A percentile compares a stretch with the other conserved stretches of the same genome.
Conservation (phyloP, 1,140 invertebrate genomes). For the Trichonephila inaurata region DNA sequence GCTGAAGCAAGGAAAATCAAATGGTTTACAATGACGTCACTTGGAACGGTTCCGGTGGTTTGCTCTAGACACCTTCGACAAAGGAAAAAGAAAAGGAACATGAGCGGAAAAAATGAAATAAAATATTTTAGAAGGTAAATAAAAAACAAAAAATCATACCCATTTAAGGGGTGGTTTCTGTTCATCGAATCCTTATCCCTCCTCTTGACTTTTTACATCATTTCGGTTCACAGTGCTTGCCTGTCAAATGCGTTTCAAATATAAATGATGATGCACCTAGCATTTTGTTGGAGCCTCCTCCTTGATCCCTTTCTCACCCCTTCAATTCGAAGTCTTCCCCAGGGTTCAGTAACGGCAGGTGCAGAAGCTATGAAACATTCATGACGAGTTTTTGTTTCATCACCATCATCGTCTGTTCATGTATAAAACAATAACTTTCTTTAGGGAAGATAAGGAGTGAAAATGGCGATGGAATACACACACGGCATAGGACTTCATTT, state of each 20-base stretch:
- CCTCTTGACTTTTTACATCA: conserved; percentile 40
- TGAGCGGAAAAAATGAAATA: conserved; percentile 2
- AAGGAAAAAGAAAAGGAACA: neutral
- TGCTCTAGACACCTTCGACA: neutral
- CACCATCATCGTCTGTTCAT: conserved; percentile 15
- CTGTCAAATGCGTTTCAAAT: conserved; percentile 46
- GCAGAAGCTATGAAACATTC: conserved; percentile 52
- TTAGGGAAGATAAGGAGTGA: neutral
- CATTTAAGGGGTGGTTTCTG: conserved; percentile 13
- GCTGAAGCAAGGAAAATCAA: neutral
- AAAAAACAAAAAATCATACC: neutral
- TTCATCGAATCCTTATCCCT: conserved; percentile 9
- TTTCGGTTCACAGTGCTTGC: conserved; percentile 3
- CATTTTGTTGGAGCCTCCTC: neutral
- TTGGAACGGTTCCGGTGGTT: conserved; percentile 16
- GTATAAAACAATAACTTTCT: conserved; percentile 59
- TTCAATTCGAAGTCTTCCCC: conserved; percentile 28
- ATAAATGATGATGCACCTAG: neutral
- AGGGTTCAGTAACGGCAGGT: conserved; percentile 22
- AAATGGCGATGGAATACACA: neutral
- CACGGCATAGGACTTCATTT: neutral
- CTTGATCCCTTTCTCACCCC: neutral
- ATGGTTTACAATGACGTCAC: neutral
- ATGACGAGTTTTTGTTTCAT: conserved; percentile 48
- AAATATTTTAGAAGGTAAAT: neutral